phyloP scores from a whole-genome alignment of 1,140 invertebrate species.

The Sesamia nonagrioides region DNA sequence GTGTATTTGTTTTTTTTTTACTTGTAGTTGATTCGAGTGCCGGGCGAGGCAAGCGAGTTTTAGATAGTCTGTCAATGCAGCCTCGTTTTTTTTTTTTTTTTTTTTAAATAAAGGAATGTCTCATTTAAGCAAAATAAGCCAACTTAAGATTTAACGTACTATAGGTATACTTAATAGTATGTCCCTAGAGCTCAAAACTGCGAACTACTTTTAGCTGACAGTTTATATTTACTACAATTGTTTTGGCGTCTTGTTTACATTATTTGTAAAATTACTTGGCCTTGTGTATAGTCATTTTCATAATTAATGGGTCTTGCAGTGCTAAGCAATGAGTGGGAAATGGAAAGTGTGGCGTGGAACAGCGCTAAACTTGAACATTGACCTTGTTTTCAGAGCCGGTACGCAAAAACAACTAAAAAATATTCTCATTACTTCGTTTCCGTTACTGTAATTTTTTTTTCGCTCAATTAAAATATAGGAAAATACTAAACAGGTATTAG shows the following conservation, averaged over 20 bases:
- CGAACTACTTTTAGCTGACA: neutral
- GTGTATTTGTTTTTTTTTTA: no score
- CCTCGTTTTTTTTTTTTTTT: no score
- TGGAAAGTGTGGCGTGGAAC: constrained; percentile 73
- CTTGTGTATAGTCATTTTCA: constrained; percentile 22
- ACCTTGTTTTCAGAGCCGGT: constrained; percentile 67
- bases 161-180: no score
- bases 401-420: constrained; percentile 45
- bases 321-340: constrained; percentile 37
- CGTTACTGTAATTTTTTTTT: constrained; percentile 30
- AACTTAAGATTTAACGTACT: no score
- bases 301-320: constrained; percentile 54
- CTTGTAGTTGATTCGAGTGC: no score
- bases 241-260: constrained; percentile 7
- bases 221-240: neutral
- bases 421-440: constrained; percentile 49
- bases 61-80: no score
- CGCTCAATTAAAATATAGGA: constrained; percentile 28
- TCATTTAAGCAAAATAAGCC: no score
- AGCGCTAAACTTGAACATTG: constrained; percentile 71
- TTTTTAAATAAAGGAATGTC: no score
- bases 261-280: neutral
- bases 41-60: no score
- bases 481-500: neutral
- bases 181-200: neutral